Evolutionary conservation across 2,797 vertebrate species (phyloP).

Genomic region (Champsocephalus esox): DNA sequence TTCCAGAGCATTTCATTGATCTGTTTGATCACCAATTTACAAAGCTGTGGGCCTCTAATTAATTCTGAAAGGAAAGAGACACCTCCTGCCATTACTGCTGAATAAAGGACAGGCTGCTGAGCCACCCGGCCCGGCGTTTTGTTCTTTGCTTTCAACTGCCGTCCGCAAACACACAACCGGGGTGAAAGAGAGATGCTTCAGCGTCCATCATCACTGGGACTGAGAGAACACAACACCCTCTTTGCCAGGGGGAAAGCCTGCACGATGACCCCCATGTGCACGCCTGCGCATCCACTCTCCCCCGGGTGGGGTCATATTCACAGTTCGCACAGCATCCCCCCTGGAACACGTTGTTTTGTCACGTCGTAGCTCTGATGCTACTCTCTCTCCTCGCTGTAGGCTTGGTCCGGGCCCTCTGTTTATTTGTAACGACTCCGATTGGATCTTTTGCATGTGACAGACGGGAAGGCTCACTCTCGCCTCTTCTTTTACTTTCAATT

Average conservation of each 20-base stretch:
- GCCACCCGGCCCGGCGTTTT: conserved; percentile 33
- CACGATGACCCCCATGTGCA: conserved; percentile 38
- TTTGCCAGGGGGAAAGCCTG: conserved; percentile 59
- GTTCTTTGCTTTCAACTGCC: conserved; percentile 68
- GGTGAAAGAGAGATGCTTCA: conserved; percentile 62
- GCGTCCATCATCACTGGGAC: conserved; percentile 59
- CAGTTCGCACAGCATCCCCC: conserved; percentile 33
- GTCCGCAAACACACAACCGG: conserved; percentile 47
- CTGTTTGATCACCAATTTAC: conserved; percentile 56
- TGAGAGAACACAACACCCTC: conserved; percentile 67
- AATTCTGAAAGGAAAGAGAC: conserved; percentile 65
- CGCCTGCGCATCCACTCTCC: conserved; percentile 43
- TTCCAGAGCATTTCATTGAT: conserved; percentile 35
- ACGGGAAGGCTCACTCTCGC: conserved; percentile 5
- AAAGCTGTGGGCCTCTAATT: conserved; percentile 58
- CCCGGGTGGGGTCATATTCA: conserved; percentile 66
- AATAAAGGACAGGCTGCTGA: conserved; percentile 50
- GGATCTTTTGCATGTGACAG: conserved; percentile 35
- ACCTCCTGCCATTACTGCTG: conserved; percentile 44
- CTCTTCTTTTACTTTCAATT: conserved; percentile 10
- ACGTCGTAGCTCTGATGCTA: conserved; percentile 23
- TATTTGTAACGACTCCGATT: conserved; percentile 65
- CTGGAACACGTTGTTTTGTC: conserved; percentile 42
- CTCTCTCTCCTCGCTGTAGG: conserved; percentile 1
- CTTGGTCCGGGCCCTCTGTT: conserved; percentile 29